phyloP scores from a whole-genome alignment of 2,797 vertebrate genomes.

The Neosilurus hyrtlii region DNA sequence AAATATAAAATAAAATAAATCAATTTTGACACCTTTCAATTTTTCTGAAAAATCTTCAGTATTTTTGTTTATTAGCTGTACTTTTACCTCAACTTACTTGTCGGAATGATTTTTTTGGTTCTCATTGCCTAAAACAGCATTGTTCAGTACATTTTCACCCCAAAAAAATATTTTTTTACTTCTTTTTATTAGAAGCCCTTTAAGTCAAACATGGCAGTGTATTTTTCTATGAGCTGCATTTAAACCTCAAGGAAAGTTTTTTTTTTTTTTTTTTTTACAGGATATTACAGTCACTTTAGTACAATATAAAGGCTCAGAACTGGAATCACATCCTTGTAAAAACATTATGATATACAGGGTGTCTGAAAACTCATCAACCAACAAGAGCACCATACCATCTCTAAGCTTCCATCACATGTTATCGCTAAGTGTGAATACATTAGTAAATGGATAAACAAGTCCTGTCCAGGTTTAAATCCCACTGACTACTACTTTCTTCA shows the following conservation, averaged over 20 bases:
- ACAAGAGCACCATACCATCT: neutral
- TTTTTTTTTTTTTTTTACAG: too few relatives aligned
- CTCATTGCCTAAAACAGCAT: too few relatives aligned
- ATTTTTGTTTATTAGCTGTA: too few relatives aligned
- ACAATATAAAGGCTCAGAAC: neutral
- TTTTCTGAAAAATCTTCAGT: too few relatives aligned
- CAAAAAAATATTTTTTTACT: too few relatives aligned
- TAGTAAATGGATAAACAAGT: neutral
- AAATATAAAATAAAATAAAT: too few relatives aligned
- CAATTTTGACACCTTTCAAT: too few relatives aligned
- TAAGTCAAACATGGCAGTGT: too few relatives aligned
- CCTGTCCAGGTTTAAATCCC: neutral
- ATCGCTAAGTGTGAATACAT: neutral
- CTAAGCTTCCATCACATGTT: neutral
- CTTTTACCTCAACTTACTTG: too few relatives aligned
- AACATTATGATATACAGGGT: neutral
- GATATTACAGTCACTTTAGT: neutral
- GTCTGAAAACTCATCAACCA: neutral
- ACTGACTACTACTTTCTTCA: neutral
- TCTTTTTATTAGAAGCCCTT: too few relatives aligned
- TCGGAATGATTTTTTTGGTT: too few relatives aligned
- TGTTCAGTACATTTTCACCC: too few relatives aligned
- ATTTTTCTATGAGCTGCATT: neutral
- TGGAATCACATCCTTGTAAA: neutral
- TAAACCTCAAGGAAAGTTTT: neutral